Conservation (phyloP, 2,113 vertebrate species). For the Ornithorhynchus anatinus region DNA sequence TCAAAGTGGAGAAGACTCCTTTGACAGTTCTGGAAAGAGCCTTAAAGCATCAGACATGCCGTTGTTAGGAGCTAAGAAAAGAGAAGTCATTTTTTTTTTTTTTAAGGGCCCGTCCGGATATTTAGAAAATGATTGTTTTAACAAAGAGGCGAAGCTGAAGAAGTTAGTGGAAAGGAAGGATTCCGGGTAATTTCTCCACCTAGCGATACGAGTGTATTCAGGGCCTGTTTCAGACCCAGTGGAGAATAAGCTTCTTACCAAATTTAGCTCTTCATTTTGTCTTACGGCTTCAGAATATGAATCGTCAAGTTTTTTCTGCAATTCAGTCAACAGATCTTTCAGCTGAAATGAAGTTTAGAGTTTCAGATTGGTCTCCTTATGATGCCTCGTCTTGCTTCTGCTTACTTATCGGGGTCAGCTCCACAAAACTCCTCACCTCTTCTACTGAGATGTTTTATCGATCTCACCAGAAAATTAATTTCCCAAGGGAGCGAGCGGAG, state of each 20-base stretch:
- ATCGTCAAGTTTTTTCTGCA: conserved; percentile 98
- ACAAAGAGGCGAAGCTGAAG: conserved; percentile 71
- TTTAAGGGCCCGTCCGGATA: conserved; percentile 49
- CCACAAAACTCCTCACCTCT: conserved; percentile 46
- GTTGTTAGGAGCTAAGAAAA: conserved; percentile 74
- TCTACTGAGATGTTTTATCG: conserved; percentile 42
- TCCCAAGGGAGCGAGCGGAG: conserved; percentile 21
- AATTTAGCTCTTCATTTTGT: conserved; percentile 98
- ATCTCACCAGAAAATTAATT: conserved; percentile 45
- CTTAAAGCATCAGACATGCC: conserved; percentile 68
- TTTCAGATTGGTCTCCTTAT: conserved; percentile 73
- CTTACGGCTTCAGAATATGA: conserved; percentile 98
- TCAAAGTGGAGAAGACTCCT: too few species aligned
- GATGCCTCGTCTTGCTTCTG: conserved; percentile 52
- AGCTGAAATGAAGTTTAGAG: conserved; percentile 99
- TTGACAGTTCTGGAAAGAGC: conserved; percentile 32
- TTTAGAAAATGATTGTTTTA: conserved; percentile 59
- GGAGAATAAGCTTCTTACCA: conserved; percentile 88
- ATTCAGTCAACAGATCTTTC: conserved; percentile 99
- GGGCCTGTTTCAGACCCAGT: conserved; percentile 58
- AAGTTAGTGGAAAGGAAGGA: conserved; percentile 73
- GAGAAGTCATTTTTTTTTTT: conserved; percentile 53
- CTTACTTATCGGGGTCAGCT: conserved; percentile 49
- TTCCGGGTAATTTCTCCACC: conserved; percentile 62
- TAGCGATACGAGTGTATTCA: conserved; percentile 44